Percentiles rank a stretch among this genome's conserved stretches.
Evolutionary conservation across 2,888 invertebrate genomes (phyloP).

Genomic region (Xestoiulus laeticollis): DNA sequence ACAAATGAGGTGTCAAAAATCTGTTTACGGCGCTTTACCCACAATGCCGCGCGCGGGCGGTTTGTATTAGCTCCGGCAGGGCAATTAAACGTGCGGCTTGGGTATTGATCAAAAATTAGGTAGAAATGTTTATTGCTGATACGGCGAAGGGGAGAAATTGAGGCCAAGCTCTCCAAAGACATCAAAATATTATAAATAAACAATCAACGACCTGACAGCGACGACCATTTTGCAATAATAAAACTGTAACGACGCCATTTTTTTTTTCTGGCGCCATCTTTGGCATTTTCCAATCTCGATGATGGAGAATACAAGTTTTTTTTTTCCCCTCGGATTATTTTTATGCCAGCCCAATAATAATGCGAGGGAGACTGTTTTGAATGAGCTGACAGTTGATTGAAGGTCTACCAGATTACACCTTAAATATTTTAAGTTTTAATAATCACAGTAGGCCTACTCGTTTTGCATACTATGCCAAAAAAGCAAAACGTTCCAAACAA

Average conservation of each 20-base stretch:
- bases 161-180: constrained; percentile 5
- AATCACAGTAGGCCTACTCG: background rate
- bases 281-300: constrained; percentile 34
- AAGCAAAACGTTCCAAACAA: background rate
- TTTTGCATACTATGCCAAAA: constrained; percentile 2
- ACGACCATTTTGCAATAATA: background rate
- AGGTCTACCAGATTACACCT: constrained; percentile 29
- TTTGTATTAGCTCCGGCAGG: background rate
- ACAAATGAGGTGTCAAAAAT: constrained; percentile 13
- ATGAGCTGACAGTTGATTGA: constrained; percentile 29
- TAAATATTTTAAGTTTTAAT: background rate
- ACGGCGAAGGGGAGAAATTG: background rate
- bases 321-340: background rate
- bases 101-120: constrained; percentile 10
- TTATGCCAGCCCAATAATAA: background rate
- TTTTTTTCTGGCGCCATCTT: constrained; percentile 18
- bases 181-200: constrained; percentile 28
- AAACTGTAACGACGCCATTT: constrained; percentile 13
- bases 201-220: constrained; percentile 13
- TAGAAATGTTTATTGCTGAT: constrained; percentile 22
- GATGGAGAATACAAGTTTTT: background rate
- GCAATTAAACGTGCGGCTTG: background rate
- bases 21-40: background rate
- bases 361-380: constrained; percentile 15
- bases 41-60: background rate